Base-by-base conservation (phyloP, 2,888 invertebrate species). In the Tetanocera ferruginea region DNA sequence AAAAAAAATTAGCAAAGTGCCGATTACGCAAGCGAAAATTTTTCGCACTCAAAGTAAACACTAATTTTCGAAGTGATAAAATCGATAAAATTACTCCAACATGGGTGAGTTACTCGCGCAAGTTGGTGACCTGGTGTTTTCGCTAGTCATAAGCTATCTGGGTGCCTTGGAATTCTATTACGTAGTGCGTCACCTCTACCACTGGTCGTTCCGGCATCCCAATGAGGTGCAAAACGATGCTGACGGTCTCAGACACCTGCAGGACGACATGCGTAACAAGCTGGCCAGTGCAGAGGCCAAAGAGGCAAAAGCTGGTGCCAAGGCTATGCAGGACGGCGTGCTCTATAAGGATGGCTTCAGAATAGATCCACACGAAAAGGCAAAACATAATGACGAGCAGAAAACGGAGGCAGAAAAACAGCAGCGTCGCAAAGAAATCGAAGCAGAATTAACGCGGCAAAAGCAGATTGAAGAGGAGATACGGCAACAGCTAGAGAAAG, bases 41-140 rank as follows among this genome's bases (percentile, higher is more conserved):
- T 76, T 60, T 28, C 6, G 23, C 19, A 31, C 60, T 37, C 60
- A 78, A 37, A 43, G 37, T 31, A 11, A 76, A 37, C 64, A 37
- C 64, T 37, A 64, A 69, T 19, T 51, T 5, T 64, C n/a, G 64
- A 78, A 71, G 70, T 37, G 67, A 71, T 43, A 71, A 43, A 31
- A 60, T 19, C 34, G 11, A 52, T 57, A 76, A 57, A 11, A 72
- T n/a, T 57, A 60, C 11, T 57, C 2, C 31, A 57, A n/a, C 17
- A 84, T 84, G 80, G 84, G 83, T 62, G 86, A 88, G 79, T 81
- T 87, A 83, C 80, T 87, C 55, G 80, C 87, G 83, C 89, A 87
- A 86, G 94, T 96, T 93, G 95, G 95, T 86, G 91, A 95, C 83
- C 89, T 95, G 85, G 90, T 96, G 79, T 91, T 96, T 82, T 95